phyloP scores from a whole-genome alignment of 2,113 vertebrate species.

The Megalops atlanticus region DNA sequence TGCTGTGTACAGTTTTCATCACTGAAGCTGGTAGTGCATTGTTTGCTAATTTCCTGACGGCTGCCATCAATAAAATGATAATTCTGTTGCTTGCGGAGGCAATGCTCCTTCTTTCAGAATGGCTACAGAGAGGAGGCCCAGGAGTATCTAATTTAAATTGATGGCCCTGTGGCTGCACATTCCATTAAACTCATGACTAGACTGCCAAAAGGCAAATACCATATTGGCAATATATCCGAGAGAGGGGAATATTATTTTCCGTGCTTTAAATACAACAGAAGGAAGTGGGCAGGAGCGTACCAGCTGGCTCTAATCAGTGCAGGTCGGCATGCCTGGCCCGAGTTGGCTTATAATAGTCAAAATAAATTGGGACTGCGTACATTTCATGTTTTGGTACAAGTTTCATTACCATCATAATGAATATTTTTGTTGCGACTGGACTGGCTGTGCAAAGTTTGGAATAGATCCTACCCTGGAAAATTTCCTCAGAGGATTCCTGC shows the following conservation, averaged over 20 bases:
- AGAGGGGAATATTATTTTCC: neutral
- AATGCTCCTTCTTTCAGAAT: conserved; percentile 23
- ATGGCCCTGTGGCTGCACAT: conserved; percentile 21
- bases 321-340: neutral
- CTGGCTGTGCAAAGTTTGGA: neutral
- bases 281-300: neutral
- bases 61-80: conserved; percentile 36
- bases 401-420: neutral
- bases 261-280: conserved; percentile 5
- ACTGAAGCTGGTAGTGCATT: conserved; percentile 19
- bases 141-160: conserved; percentile 34
- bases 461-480: neutral
- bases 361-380: neutral
- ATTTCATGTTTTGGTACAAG: neutral
- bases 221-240: conserved; percentile 8
- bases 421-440: neutral
- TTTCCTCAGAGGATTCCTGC: neutral
- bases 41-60: conserved; percentile 37
- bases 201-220: conserved; percentile 28
- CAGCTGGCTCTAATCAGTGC: neutral
- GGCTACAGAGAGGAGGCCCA: conserved; percentile 8
- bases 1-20: conserved; percentile 10
- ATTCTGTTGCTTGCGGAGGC: conserved; percentile 20
- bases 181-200: conserved; percentile 34
- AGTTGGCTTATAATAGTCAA: neutral